Evolutionary conservation across 2,113 vertebrate genomes (phyloP).

Genomic region (Leptodactylus fuscus): DNA sequence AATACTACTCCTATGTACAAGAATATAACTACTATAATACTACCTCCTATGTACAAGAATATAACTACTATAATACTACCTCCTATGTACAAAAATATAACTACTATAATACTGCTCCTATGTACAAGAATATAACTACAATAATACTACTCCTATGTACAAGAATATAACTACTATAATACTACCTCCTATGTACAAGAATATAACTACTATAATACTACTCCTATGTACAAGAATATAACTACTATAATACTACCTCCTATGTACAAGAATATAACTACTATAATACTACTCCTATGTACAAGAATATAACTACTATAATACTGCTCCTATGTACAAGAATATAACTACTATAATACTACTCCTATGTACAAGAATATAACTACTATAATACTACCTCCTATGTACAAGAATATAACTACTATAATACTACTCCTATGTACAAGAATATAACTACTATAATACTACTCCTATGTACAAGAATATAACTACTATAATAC

Average conservation of each 20-base stretch:
- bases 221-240: no score
- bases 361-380: not conserved
- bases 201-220: no score
- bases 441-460: not conserved
- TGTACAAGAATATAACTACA: not conserved
- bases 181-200: no score
- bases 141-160: not conserved
- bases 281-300: no score
- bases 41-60: not conserved
- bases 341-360: not conserved
- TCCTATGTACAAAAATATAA: not conserved
- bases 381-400: not conserved
- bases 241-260: no score
- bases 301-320: not conserved
- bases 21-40: not conserved
- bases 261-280: no score
- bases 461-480: not conserved
- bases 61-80: no score
- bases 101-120: constrained; percentile 6
- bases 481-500: constrained; percentile 1
- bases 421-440: no score
- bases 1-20: not conserved
- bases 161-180: no score
- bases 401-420: no score
- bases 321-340: not conserved